Conservation (phyloP, 2,888 invertebrate species). For the Anticlea derivata region DNA sequence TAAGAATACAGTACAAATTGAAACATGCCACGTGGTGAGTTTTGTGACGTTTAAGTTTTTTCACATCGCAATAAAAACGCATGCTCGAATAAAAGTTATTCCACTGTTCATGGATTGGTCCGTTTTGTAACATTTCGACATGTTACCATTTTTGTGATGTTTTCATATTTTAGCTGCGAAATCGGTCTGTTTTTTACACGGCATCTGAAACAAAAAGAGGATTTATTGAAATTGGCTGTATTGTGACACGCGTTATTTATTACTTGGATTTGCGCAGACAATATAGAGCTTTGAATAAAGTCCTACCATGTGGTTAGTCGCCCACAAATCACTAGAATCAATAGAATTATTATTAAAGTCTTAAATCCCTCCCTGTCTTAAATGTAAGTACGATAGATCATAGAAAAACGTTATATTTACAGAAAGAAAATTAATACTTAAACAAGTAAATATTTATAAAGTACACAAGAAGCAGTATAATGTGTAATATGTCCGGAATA, state of each 20-base stretch:
- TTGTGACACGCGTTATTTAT: constrained; percentile 1
- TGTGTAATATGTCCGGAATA: no score
- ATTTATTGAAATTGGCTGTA: constrained; percentile 25
- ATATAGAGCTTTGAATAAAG: no score
- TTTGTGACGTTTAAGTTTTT: constrained; percentile 43
- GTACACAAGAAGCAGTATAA: no score
- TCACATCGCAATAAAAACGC: constrained; percentile 52
- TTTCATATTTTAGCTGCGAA: constrained; percentile 45
- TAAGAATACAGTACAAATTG: constrained; percentile 63
- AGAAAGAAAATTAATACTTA: no score
- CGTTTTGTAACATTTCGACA: constrained; percentile 69
- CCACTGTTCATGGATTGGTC: constrained; percentile 54
- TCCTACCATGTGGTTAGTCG: no score
- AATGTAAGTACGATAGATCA: no score
- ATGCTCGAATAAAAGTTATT: constrained; percentile 62
- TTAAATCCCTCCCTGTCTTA: no score
- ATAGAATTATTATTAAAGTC: no score
- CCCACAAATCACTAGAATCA: no score
- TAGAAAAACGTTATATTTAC: no score
- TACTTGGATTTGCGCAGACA: background rate
- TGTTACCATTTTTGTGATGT: constrained; percentile 62
- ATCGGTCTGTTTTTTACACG: constrained; percentile 38
- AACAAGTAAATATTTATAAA: no score
- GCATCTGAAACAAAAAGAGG: constrained; percentile 68
- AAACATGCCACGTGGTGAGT: constrained; percentile 45